Evolutionary conservation across 2,113 vertebrate species (phyloP).

Genomic region (Bagarius yarrelli): DNA sequence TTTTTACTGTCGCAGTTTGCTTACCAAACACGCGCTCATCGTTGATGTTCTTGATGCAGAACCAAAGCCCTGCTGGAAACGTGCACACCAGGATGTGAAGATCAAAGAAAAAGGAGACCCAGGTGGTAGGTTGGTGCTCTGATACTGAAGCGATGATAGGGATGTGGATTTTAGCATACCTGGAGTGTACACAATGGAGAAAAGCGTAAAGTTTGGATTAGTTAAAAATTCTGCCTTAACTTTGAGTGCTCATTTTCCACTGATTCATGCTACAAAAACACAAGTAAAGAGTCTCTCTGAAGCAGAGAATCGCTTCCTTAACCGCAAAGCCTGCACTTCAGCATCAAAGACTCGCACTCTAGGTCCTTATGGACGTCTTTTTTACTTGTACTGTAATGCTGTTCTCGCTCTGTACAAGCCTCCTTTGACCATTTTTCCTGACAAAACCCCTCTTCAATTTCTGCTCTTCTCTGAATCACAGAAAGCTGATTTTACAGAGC

Average conservation of each 20-base stretch:
- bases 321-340: background rate
- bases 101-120: slow-evolving; percentile 90
- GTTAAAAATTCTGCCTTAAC: slow-evolving; percentile 4
- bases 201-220: background rate
- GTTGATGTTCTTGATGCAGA: slow-evolving; percentile 92
- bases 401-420: background rate
- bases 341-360: background rate
- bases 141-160: slow-evolving; percentile 99
- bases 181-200: slow-evolving; percentile 57
- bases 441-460: slow-evolving; percentile 1
- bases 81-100: slow-evolving; percentile 99
- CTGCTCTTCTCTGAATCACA: background rate
- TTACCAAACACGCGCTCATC: slow-evolving; percentile 92
- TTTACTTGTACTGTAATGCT: background rate
- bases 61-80: slow-evolving; percentile 94
- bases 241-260: background rate
- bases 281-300: slow-evolving; percentile 22
- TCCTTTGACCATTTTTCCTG: slow-evolving; percentile 34
- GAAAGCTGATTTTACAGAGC: slow-evolving; percentile 47
- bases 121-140: slow-evolving; percentile 95
- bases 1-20: slow-evolving; percentile 52
- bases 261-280: background rate
- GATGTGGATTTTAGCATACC: slow-evolving; percentile 99
- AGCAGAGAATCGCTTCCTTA: slow-evolving; percentile 22
- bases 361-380: background rate